Percentiles rank a stretch among this genome's conserved stretches.
Conservation (phyloP, 2,888 invertebrate species). For the Cerastoderma edule region DNA sequence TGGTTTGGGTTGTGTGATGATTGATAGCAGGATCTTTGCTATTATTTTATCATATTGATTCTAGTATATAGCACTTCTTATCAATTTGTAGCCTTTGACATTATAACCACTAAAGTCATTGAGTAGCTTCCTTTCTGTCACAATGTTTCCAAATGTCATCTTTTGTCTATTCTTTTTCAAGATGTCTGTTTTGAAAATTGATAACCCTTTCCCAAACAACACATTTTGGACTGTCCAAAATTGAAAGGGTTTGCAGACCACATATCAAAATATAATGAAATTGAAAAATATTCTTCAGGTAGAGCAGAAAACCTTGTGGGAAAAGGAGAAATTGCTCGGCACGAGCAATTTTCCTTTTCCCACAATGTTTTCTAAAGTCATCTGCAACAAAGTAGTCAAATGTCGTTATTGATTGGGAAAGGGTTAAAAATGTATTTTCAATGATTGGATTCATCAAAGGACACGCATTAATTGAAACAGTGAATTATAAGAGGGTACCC, state of each 20-base stretch:
- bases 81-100: too few species aligned
- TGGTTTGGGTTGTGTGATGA: too few species aligned
- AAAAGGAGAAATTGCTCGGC: not conserved
- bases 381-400: not conserved
- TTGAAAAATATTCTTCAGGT: not conserved
- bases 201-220: slow-evolving; percentile 12
- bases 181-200: not conserved
- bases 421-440: slow-evolving; percentile 11
- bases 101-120: too few species aligned
- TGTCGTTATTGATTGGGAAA: not conserved
- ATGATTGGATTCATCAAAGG: too few species aligned
- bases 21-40: too few species aligned
- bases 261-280: not conserved
- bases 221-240: not conserved
- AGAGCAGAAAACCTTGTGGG: not conserved
- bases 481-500: too few species aligned
- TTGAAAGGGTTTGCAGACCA: not conserved
- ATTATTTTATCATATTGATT: too few species aligned
- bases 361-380: not conserved
- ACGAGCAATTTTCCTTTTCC: not conserved
- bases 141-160: too few species aligned
- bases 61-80: too few species aligned
- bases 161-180: not conserved
- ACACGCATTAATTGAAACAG: too few species aligned
- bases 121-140: too few species aligned